Conservation (phyloP, 2,888 invertebrate species). For the Netelia inedita region DNA sequence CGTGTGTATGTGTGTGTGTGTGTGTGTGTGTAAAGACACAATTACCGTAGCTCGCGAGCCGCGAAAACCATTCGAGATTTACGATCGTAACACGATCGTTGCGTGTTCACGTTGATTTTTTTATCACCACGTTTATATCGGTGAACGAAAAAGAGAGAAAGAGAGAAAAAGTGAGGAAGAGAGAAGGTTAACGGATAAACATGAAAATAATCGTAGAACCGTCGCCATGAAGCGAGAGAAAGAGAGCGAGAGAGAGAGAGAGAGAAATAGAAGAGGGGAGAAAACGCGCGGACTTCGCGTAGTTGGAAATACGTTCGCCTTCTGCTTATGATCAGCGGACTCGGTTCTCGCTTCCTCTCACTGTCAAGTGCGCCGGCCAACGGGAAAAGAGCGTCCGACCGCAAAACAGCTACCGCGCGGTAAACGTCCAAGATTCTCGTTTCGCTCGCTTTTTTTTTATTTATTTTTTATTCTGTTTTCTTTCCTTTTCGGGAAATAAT, state of each 20-base stretch:
- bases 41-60: constrained; percentile 45
- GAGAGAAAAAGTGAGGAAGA: not conserved
- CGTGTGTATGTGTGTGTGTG: constrained; percentile 22
- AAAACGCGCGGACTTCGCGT: constrained; percentile 18
- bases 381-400: constrained; percentile 47
- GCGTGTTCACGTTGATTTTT: constrained; percentile 57
- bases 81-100: constrained; percentile 58
- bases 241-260: not conserved
- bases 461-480: not conserved
- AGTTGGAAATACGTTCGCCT: constrained; percentile 21
- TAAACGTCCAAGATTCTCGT: constrained; percentile 47
- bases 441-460: constrained; percentile 27
- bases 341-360: constrained; percentile 8
- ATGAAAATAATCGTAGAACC: constrained; percentile 62
- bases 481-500: constrained; percentile 46
- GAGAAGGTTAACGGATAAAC: constrained; percentile 43
- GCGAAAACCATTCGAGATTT: constrained; percentile 58
- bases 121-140: constrained; percentile 37
- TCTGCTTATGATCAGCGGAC: constrained; percentile 63
- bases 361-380: constrained; percentile 14
- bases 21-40: constrained; percentile 24
- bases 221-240: constrained; percentile 6
- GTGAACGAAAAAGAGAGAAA: not conserved
- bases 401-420: constrained; percentile 62
- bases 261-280: not conserved